Base-by-base conservation (phyloP, 2,113 vertebrate species). In the Lathamus discolor region DNA sequence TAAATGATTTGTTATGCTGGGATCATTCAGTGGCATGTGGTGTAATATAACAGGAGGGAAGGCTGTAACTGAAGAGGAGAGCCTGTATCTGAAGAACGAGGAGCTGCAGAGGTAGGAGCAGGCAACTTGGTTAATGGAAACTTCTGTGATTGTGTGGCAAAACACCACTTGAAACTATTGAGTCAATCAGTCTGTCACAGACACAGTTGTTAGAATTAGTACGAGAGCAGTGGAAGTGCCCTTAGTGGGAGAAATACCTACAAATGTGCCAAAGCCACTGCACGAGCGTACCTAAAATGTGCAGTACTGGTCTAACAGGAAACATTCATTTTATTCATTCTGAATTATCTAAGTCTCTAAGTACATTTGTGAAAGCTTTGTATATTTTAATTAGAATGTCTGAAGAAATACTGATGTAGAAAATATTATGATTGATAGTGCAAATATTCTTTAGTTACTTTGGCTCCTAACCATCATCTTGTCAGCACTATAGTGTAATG, bases 141-240 rank as follows among this genome's bases (percentile, higher is more conserved):
- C 11, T 69, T 31, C 17, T 52, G 83, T 0, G 6, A 4, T 82
- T 77, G 24, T 64, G 37, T 48, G 37, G 39, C 7, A 29, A n/a
- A 87, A 35, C 8, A 17, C 16, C 28, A 1, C 14, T 37, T 1
- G 11, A 5, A 61, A 6, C 25, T 13, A 51, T 3, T 15, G 11
- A 39, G 2, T 55, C 74, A 7, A 0, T 74, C 27, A 3, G 0
- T 24, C 27, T 29, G 0, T 43, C 46, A 25, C 0, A 2, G 61
- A 7, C 19, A 13, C 23, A 18, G 3, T 51, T 13, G 39, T 3
- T 46, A 15, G 48, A 23, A 17, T 22, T 7, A 6, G 18, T 2
- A 18, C 17, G 69, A 28, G 48, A 90, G 67, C 83, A 29, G 35
- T 9, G 51, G 27, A 51, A 5, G 20, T 31, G 51, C 76, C 57